Base-by-base conservation (phyloP, 2,888 invertebrate genomes). In the Cancer borealis region DNA sequence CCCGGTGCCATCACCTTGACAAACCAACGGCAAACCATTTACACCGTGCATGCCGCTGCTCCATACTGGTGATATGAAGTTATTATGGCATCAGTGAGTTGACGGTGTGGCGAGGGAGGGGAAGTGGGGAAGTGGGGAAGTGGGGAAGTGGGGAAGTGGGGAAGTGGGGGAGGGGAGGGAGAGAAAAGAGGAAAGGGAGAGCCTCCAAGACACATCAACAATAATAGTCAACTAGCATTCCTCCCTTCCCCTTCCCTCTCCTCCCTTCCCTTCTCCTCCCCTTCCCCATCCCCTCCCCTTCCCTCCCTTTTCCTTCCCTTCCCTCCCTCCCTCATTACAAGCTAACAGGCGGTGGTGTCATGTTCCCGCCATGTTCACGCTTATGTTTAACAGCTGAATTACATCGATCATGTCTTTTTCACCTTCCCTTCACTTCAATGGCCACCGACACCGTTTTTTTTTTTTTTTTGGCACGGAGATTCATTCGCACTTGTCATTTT, bases 301-400 rank as follows among this genome's bases (percentile, higher is more conserved):
- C 91, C 87, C 60, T 47, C 92, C 45, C 92, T 45, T n/a, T n/a
- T n/a, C n/a, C n/a, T n/a, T n/a, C n/a, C 54, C 60, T n/a, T 26
- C 91, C 87, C 60, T 47, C 92, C 45, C 92, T 45, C 92, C 49
- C 92, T 93, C 93, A 93, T 93, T 93, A 93, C 93, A 60, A 3
- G 14, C 91, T 92, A 88, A 93, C 87, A 66, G 91, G 66, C 46
- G 66, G 10, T 17, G 92, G 93, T 93, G 93, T 92, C 93, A 92
- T 93, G 93, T 93, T 92, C 93, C 92, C 91, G 91, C 88, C 93
- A 46, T 92, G 91, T 91, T 93, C 93, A 92, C 66, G 26, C 60
- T 93, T 88, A 92, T 60, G 92, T 93, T 92, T 92, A 93, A 93
- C 93, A 93, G 93, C 93, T 93, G 93, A 93, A 93, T 93, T 93